These are phyloP conservation scores for Orius insidiosus DNA, from an alignment of 1,140 invertebrate genomes.

Conservation along the genomic window DNA sequence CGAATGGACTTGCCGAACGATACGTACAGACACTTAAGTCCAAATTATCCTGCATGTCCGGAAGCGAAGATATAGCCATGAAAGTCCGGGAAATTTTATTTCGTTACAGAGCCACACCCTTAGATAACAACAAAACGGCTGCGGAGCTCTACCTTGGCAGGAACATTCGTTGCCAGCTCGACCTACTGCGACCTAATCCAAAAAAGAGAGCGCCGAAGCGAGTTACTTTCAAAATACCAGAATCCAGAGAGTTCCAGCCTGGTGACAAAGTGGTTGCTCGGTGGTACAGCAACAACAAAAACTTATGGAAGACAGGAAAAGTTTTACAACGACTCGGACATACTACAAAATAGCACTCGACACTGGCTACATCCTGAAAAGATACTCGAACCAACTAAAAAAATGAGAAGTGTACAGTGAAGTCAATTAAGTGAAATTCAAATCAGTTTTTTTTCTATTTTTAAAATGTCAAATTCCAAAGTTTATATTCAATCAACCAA, in stretches of 20 bases:
- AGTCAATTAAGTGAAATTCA: no score
- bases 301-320: neutral
- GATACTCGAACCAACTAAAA: no score
- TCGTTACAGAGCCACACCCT: neutral
- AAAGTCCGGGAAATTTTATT: neutral
- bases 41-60: neutral
- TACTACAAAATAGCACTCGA: no score
- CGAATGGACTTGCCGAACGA: slow-evolving; percentile 23
- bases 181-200: neutral
- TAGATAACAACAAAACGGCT: neutral
- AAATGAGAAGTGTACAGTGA: no score
- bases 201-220: neutral
- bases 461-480: no score
- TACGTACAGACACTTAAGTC: slow-evolving; percentile 24
- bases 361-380: no score
- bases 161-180: neutral
- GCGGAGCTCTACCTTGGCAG: neutral
- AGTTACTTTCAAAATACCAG: neutral
- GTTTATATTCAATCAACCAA: no score
- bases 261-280: neutral
- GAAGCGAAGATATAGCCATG: neutral
- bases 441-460: no score
- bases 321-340: neutral
- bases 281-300: neutral
- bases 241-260: neutral